Conservation (phyloP, 2,888 invertebrate genomes). For the Lasioglossum figueresi region DNA sequence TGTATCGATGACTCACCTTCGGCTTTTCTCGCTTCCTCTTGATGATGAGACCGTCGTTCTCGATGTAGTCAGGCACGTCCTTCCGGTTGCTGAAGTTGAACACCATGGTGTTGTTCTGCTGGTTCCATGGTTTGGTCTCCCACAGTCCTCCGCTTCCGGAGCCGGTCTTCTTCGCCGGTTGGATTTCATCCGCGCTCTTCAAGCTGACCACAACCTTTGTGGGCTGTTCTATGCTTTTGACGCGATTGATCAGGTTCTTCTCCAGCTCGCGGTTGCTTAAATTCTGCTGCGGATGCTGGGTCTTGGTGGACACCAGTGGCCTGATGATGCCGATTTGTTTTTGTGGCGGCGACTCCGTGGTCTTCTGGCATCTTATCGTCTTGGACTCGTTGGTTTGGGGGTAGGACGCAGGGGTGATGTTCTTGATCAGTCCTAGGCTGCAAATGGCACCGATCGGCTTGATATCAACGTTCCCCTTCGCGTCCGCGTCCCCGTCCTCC, state of each 20-base stretch:
- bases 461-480: slow-evolving; percentile 58
- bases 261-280: slow-evolving; percentile 88
- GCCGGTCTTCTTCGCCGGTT: slow-evolving; percentile 79
- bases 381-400: slow-evolving; percentile 77
- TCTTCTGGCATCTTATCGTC: slow-evolving; percentile 76
- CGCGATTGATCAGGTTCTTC: slow-evolving; percentile 89
- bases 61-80: slow-evolving; percentile 95
- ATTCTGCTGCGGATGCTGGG: slow-evolving; percentile 80
- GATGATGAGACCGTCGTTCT: slow-evolving; percentile 93
- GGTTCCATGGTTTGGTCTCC: slow-evolving; percentile 85
- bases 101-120: slow-evolving; percentile 90
- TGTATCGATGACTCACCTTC: slow-evolving; percentile 87
- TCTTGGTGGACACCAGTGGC: slow-evolving; percentile 84
- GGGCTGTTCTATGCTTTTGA: slow-evolving; percentile 86
- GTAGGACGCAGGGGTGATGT: slow-evolving; percentile 72
- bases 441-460: slow-evolving; percentile 79
- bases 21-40: slow-evolving; percentile 88
- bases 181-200: slow-evolving; percentile 82
- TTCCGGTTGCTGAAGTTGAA: slow-evolving; percentile 94
- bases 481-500: slow-evolving; percentile 30
- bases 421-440: slow-evolving; percentile 76
- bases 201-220: slow-evolving; percentile 84
- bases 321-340: slow-evolving; percentile 85
- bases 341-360: slow-evolving; percentile 77
- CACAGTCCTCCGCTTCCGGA: slow-evolving; percentile 78